Percentiles rank a stretch among this genome's conserved stretches.
Evolutionary conservation across 1,140 invertebrate genomes (phyloP).

Genomic region (Subanguina moxae): DNA sequence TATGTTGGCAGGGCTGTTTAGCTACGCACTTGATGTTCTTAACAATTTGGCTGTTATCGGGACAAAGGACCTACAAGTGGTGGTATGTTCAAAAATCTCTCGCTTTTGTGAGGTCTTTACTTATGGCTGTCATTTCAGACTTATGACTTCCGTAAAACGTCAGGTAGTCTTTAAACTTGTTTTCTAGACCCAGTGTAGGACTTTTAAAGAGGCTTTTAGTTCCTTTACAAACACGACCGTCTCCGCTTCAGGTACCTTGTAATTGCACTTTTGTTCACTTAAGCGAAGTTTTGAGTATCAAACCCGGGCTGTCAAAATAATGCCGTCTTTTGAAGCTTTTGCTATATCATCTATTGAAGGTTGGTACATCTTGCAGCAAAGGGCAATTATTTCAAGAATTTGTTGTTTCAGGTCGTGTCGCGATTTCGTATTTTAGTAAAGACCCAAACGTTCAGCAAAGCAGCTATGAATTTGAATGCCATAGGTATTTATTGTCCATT

Average conservation of each 20-base stretch:
- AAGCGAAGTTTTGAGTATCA: slow-evolving; percentile 71
- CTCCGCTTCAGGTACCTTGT: slow-evolving; percentile 74
- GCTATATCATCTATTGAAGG: slow-evolving; percentile 77
- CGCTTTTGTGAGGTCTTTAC: no score
- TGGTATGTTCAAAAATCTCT: slow-evolving; percentile 99
- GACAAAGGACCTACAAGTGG: slow-evolving; percentile 82
- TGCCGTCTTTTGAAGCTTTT: slow-evolving; percentile 84
- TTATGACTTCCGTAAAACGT: no score
- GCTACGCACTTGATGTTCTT: slow-evolving; percentile 78
- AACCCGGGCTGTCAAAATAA: slow-evolving; percentile 87
- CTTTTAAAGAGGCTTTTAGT: no score
- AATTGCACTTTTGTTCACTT: not conserved
- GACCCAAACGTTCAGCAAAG: slow-evolving; percentile 94
- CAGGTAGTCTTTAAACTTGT: no score
- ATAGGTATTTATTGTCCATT: not conserved
- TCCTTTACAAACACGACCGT: slow-evolving; percentile 86
- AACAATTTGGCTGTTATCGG: slow-evolving; percentile 93
- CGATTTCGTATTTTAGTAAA: slow-evolving; percentile 89
- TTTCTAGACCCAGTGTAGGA: no score
- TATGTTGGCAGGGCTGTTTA: no score
- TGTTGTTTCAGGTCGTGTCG: slow-evolving; percentile 70
- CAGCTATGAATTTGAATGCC: slow-evolving; percentile 98
- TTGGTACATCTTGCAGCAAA: no score
- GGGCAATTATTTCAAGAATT: no score
- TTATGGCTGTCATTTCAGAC: no score